Evolutionary conservation across 2,888 invertebrate genomes (phyloP), one percentile per base, ranked within the genome.

Genomic region (Arenicola marina): DNA sequence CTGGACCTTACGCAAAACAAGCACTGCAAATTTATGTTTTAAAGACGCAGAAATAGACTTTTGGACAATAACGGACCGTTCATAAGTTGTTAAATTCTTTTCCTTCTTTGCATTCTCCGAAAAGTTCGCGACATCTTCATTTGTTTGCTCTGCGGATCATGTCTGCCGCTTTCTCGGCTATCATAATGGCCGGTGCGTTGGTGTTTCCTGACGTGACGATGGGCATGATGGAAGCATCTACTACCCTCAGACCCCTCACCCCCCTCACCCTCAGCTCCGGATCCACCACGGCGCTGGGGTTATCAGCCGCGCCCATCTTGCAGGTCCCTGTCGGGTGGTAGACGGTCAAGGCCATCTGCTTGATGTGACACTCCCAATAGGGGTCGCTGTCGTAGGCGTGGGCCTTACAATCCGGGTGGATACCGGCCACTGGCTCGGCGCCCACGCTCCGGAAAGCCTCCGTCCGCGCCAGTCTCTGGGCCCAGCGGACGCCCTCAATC

Each of bases 271-370:
- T 67, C 4, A 80, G 70, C 24, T 87, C 76, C 1, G 88, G 83
- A 75, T 92, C 90, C 0, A 92, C 89, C 0, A 92, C 92, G 1
- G 87, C 85, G 75, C 76, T 71, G 1, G 65, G 56, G 65, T 84
- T 83, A 3, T 76, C 73, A 1, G 34, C 62, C 18, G 70, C 77
- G 1, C 90, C 91, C 77, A 91, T 90, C 26, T 88, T 87, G 75
- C 91, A 91, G 0, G 90, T 91, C 0, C 92, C 92, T 0, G 88
- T 89, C 0, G 88, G 89, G 80, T 93, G 92, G 77, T 92, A 90
- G 61, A 66, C 45, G 56, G 61, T 62, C 32, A 60, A 28, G 1
- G 69, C 66, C 33, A 63, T 68, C 26, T 67, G 66, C 18, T 61
- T 53, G 32, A 68, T 55, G 59, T 62, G 61, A 45, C 71, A 71